Evolutionary conservation across 2,888 invertebrate species (phyloP).

Genomic region (Nymphalis c-album): DNA sequence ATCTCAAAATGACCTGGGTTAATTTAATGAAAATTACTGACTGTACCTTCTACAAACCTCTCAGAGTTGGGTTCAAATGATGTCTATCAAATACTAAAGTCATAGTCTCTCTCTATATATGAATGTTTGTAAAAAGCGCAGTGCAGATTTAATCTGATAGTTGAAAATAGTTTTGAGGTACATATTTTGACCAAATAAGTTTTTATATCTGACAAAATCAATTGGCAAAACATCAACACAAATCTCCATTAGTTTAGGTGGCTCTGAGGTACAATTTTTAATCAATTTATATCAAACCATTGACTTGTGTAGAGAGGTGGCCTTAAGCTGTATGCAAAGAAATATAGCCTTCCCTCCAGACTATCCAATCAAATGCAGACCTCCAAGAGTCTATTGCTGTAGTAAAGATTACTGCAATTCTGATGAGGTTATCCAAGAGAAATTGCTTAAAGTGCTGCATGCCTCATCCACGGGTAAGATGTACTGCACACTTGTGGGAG

Average conservation of each 20-base stretch:
- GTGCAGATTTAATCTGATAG: constrained; percentile 20
- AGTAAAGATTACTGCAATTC: constrained; percentile 72
- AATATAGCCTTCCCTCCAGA: constrained; percentile 80
- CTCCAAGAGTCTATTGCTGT: constrained; percentile 71
- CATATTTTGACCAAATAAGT: constrained; percentile 38
- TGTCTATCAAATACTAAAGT: neutral
- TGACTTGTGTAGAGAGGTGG: constrained; percentile 71
- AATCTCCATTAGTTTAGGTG: constrained; percentile 45
- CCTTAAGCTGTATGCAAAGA: constrained; percentile 81
- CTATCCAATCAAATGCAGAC: constrained; percentile 68
- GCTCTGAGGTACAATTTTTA: constrained; percentile 51
- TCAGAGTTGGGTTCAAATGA: constrained; percentile 6
- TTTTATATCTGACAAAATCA: constrained; percentile 31
- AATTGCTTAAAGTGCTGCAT: constrained; percentile 59
- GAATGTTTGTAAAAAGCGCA: constrained; percentile 40
- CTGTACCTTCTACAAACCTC: constrained; percentile 32
- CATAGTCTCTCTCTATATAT: neutral
- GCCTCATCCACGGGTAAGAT: constrained; percentile 68
- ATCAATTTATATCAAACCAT: constrained; percentile 64
- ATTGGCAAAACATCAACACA: constrained; percentile 74
- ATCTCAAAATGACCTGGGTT: constrained; percentile 24
- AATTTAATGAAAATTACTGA: constrained; percentile 15
- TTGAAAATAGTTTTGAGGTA: constrained; percentile 35
- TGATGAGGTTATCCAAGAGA: constrained; percentile 62
- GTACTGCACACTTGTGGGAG: constrained; percentile 61